Percentiles rank a stretch among this genome's conserved stretches.
Evolutionary conservation across 2,888 invertebrate genomes (phyloP).

Genomic region (Lomographa bimaculata): DNA sequence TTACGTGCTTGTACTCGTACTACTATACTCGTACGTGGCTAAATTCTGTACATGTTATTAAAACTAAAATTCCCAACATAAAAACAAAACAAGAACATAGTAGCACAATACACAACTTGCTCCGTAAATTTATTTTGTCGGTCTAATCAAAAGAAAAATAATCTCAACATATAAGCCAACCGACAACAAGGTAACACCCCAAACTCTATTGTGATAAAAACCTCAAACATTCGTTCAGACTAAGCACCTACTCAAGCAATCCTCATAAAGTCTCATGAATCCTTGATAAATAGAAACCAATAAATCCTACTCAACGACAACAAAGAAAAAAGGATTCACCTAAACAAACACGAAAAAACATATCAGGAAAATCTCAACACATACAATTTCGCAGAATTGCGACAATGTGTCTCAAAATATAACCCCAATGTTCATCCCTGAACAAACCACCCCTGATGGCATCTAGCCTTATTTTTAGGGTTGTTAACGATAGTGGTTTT

Average conservation of each 20-base stretch:
- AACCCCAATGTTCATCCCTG: conserved; percentile 19
- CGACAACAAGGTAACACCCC: no score
- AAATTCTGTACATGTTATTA: no score
- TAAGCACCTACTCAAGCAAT: conserved; percentile 8
- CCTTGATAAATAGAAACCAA: conserved; percentile 12
- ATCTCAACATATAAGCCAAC: no score
- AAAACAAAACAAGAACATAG: no score
- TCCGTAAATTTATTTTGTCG: no score
- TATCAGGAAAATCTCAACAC: conserved; percentile 15
- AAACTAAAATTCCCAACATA: no score
- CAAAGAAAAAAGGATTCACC: conserved; percentile 13
- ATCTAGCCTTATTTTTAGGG: conserved; percentile 9
- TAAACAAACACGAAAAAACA: conserved; percentile 14
- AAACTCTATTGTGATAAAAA: no score
- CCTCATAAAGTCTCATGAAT: conserved; percentile 7
- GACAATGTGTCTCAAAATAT: conserved; percentile 16
- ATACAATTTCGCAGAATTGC: conserved; percentile 15
- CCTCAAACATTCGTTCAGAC: conserved; percentile 2
- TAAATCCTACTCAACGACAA: conserved; percentile 9
- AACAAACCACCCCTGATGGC: conserved; percentile 15
- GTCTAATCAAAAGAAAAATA: no score
- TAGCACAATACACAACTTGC: no score
- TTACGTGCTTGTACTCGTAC: no score
- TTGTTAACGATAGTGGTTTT: not conserved
- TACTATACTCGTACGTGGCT: no score